Conservation (phyloP, 2,797 vertebrate genomes). For the Lutjanus argentimaculatus region DNA sequence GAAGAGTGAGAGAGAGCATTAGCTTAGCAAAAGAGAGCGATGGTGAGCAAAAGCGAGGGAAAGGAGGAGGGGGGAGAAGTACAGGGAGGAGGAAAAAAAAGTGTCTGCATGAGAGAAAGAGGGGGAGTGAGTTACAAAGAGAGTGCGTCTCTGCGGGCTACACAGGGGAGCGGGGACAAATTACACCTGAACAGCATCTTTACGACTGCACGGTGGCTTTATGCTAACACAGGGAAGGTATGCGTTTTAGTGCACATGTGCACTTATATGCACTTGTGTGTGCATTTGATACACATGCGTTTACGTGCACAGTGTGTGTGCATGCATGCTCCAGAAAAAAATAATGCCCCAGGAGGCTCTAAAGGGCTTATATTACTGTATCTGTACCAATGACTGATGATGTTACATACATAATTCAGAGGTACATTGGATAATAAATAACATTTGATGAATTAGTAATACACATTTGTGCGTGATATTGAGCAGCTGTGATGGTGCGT, state of each 20-base stretch:
- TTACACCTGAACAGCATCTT: conserved; percentile 72
- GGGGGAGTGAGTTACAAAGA: conserved; percentile 51
- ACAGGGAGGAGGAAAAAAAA: conserved; percentile 26
- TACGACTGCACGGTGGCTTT: conserved; percentile 43
- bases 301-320: not conserved
- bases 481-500: conserved; percentile 43
- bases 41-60: conserved; percentile 27
- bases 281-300: not conserved
- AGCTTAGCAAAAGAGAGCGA: conserved; percentile 63
- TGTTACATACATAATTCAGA: conserved; percentile 78
- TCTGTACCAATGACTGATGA: conserved; percentile 73
- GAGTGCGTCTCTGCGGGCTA: conserved; percentile 46
- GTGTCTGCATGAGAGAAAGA: conserved; percentile 32
- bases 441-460: conserved; percentile 78
- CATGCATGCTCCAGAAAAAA: conserved; percentile 33
- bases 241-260: conserved; percentile 20
- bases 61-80: conserved; percentile 14
- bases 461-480: conserved; percentile 56
- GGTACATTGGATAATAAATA: conserved; percentile 76
- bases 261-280: conserved; percentile 3
- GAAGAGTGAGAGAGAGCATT: conserved; percentile 72
- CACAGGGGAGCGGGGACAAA: conserved; percentile 60
- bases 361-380: conserved; percentile 66
- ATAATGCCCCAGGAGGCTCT: conserved; percentile 51
- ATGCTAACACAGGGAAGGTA: conserved; percentile 41